Evolutionary conservation across 2,113 vertebrate species (phyloP), one percentile per base, ranked within the genome.

Genomic region (Dascyllus trimaculatus): DNA sequence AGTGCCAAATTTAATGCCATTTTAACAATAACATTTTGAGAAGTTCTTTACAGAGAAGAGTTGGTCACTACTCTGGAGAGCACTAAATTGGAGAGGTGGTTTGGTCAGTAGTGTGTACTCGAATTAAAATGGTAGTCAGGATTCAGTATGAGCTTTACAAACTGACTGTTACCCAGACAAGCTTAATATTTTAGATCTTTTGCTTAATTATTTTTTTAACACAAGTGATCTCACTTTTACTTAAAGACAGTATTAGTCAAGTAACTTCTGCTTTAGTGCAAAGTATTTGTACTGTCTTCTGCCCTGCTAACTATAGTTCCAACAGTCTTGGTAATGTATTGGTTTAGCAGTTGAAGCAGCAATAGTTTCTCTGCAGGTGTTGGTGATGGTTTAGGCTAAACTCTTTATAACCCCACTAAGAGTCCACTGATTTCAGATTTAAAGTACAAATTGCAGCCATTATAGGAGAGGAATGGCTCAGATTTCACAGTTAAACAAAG

Each of bases 151-250:
- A 32, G 7, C 2, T 17, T 72, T 72, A 72, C 8, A 19, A 32
- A 4, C 11, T 45, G 22, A 22, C 29, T 32, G n/a, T 11, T 11
- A 24, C 45, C 11, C 11, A n/a, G 46, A 49, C 14, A 54, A 56
- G 2, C 13, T 13, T 22, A 17, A 22, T 25, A 25, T 24, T 57
- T 63, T 14, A 14, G 17, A 58, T 45, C 43, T 52, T 65, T 18
- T 14, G 29, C 52, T 64, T 51, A 18, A 51, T 65, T 45, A 46
- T 66, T 59, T 66, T 59, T 81, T 45, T 17, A 43, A 18, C 18
- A 22, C 8, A 35, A 24, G 19, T 45, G 22, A 43, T 52, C 22
- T 32, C 15, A 59, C 7, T 71, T 65, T 63, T 43, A 64, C n/a
- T 40, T 9, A 4, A 57, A 22, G 5, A 8, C 13, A 35, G 5